Percentiles rank a stretch among this genome's conserved stretches.
phyloP scores from a whole-genome alignment of 2,888 invertebrate genomes.

The Opisthograptis luteolata region DNA sequence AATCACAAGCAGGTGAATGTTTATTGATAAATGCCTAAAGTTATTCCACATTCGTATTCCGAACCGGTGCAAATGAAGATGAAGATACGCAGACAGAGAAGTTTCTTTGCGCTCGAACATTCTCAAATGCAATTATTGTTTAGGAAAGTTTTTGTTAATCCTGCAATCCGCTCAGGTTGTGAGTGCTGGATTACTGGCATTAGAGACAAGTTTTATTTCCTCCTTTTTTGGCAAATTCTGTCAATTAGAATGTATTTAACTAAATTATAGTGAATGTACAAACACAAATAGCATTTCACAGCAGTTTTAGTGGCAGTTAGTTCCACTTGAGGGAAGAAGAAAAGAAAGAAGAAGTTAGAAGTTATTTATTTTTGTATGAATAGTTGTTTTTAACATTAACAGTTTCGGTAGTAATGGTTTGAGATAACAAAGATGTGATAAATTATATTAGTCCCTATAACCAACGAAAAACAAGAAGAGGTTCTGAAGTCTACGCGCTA shows the following conservation, averaged over 20 bases:
- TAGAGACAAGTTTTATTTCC: background rate
- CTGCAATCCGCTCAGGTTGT: slow-evolving; percentile 4
- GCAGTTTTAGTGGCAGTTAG: no score
- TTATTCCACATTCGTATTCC: slow-evolving; percentile 34
- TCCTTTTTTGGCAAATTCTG: slow-evolving; percentile 8
- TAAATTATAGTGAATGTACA: slow-evolving; percentile 1
- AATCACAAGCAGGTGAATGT: slow-evolving; percentile 55
- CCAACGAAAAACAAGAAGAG: no score
- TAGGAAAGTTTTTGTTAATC: slow-evolving; percentile 22
- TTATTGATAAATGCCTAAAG: slow-evolving; percentile 51
- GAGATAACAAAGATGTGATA: no score
- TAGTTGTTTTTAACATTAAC: no score
- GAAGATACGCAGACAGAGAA: slow-evolving; percentile 17
- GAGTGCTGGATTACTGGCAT: slow-evolving; percentile 8
- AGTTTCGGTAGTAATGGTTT: no score
- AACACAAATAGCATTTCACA: background rate
- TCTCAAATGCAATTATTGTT: slow-evolving; percentile 30
- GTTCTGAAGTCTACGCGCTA: no score
- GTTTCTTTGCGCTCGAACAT: slow-evolving; percentile 31
- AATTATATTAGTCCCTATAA: no score
- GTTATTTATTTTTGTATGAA: no score
- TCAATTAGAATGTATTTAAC: background rate
- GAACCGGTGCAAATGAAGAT: slow-evolving; percentile 27
- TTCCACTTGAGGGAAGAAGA: no score
- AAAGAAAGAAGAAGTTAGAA: no score